Evolutionary conservation across 2,797 vertebrate species (phyloP).

Genomic region (Channa striata): DNA sequence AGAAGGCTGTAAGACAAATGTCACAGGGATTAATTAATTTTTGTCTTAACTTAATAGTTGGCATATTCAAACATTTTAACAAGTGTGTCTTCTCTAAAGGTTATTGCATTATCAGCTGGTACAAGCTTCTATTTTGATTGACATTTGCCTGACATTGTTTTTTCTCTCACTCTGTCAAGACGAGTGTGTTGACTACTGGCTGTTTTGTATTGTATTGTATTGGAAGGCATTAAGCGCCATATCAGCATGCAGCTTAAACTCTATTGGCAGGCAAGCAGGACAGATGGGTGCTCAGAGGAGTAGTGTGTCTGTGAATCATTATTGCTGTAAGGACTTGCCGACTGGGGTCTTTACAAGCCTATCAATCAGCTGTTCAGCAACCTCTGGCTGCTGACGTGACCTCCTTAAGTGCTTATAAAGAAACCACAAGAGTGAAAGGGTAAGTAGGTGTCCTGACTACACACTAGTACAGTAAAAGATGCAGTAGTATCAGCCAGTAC

Average conservation of each 20-base stretch:
- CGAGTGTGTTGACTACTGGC: conserved; percentile 88
- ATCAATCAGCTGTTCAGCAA: conserved; percentile 84
- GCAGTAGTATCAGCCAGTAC: not conserved
- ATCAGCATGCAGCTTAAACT: conserved; percentile 89
- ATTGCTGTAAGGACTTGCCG: conserved; percentile 86
- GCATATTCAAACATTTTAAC: not conserved
- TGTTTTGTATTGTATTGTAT: conserved; percentile 85
- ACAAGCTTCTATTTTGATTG: not conserved
- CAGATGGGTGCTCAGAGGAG: conserved; percentile 61
- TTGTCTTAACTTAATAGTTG: not conserved
- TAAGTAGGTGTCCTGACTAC: conserved; percentile 17
- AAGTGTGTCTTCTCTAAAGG: not conserved
- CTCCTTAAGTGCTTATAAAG: conserved; percentile 79
- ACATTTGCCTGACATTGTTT: conserved; percentile 22
- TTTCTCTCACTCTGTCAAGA: conserved; percentile 75
- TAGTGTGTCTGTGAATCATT: conserved; percentile 82
- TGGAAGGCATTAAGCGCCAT: conserved; percentile 73
- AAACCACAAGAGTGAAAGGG: conserved; percentile 56
- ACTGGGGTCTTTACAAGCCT: conserved; percentile 82
- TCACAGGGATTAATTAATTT: not conserved
- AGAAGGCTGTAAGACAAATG: no score
- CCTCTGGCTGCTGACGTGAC: conserved; percentile 50
- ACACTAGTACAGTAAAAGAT: conserved; percentile 23
- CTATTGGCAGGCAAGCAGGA: conserved; percentile 92
- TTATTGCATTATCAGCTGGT: not conserved